These are phyloP conservation scores for Siniperca chuatsi DNA, from an alignment of 2,113 vertebrate species.

Conservation along the genomic window DNA sequence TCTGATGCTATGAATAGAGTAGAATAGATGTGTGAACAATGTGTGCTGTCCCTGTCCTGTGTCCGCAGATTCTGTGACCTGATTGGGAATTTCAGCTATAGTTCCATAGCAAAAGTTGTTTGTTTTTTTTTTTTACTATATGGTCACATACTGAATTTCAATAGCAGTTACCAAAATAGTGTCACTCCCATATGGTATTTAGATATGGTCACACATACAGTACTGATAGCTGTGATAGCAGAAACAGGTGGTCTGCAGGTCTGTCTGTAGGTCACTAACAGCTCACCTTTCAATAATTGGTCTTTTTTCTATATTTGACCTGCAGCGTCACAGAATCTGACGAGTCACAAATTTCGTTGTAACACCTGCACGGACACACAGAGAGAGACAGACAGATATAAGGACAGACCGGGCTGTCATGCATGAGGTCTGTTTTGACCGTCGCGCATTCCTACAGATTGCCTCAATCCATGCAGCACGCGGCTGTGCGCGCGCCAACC, in stretches of 20 bases:
- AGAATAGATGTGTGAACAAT: background rate
- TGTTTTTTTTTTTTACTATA: background rate
- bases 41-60: background rate
- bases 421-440: conserved; percentile 4
- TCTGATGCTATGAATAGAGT: background rate
- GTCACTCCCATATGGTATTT: background rate
- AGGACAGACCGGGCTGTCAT: conserved; percentile 4
- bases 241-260: background rate
- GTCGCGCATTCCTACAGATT: conserved; percentile 80
- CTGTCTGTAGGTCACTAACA: conserved; percentile 14
- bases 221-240: background rate
- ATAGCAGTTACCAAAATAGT: conserved; percentile 32
- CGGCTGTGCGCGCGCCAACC: conserved; percentile 50
- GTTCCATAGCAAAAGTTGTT: background rate
- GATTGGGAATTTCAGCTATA: background rate
- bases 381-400: background rate
- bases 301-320: conserved; percentile 18
- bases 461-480: conserved; percentile 40
- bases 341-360: conserved; percentile 31
- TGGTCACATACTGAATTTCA: conserved; percentile 15
- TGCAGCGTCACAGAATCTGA: conserved; percentile 28
- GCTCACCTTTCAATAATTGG: conserved; percentile 4
- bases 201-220: background rate
- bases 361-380: conserved; percentile 16
- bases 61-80: background rate